A percentile compares a stretch with the other conserved stretches of the same genome.
These are phyloP conservation scores for Molossus molossus DNA, from an alignment of 2,797 vertebrate species.

Conservation along the genomic window DNA sequence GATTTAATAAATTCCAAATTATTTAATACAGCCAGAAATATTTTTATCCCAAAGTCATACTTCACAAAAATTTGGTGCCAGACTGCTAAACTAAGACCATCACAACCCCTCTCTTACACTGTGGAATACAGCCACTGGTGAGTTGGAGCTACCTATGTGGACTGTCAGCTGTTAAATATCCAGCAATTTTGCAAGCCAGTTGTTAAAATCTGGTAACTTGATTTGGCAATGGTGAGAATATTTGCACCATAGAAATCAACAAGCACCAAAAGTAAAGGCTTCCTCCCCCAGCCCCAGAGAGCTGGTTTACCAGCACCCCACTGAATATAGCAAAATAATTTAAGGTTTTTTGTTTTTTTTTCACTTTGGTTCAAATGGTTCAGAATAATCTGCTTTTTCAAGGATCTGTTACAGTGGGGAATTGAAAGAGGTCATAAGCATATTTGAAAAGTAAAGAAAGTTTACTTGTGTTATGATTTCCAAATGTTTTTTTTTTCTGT, in stretches of 20 bases:
- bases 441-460: conserved; percentile 18
- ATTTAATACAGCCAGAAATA: not conserved
- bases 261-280: not conserved
- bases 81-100: conserved; percentile 29
- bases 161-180: not conserved
- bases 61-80: conserved; percentile 5
- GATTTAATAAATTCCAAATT: conserved; percentile 52
- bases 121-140: not conserved
- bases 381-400: not conserved
- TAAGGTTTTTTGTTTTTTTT: not conserved
- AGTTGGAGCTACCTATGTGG: not conserved
- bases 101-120: not conserved
- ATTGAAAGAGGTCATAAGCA: not conserved
- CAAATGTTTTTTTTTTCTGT: not conserved
- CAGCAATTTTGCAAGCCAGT: not conserved
- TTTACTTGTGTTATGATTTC: not conserved
- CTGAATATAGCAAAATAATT: not conserved
- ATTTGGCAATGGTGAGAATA: not conserved
- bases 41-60: conserved; percentile 21
- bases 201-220: conserved; percentile 28
- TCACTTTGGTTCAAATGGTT: not conserved
- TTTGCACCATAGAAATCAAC: conserved; percentile 34
- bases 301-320: not conserved
- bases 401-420: not conserved
- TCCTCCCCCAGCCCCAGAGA: not conserved